Percentiles rank a stretch among this genome's conserved stretches.
Evolutionary conservation across 1,140 invertebrate species (phyloP).

Genomic region (Magallana gigas): DNA sequence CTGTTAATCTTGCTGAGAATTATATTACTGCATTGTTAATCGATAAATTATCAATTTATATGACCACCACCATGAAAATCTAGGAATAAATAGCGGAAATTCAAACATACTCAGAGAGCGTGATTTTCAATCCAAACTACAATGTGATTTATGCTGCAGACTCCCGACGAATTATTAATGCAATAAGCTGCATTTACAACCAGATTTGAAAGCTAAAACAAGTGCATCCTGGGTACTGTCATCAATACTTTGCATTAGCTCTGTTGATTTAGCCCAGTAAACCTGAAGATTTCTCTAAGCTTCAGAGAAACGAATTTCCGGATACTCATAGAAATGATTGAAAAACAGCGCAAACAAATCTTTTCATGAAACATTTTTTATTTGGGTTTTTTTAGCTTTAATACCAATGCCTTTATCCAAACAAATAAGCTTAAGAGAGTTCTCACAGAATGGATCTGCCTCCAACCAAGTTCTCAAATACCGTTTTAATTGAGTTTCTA

Average conservation of each 20-base stretch:
- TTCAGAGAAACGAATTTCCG: constrained; percentile 25
- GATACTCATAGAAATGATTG: neutral
- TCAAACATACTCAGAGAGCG: neutral
- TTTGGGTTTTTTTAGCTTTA: neutral
- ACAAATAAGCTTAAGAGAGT: neutral
- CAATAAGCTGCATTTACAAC: constrained; percentile 25
- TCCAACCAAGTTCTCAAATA: neutral
- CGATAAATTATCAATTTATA: constrained; percentile 21
- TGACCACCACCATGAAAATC: constrained; percentile 13
- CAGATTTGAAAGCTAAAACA: neutral
- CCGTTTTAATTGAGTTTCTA: neutral
- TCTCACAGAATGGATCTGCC: neutral
- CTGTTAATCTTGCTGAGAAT: constrained; percentile 27
- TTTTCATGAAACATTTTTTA: constrained; percentile 20
- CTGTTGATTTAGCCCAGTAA: constrained; percentile 23
- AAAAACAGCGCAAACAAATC: constrained; percentile 10
- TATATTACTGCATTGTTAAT: constrained; percentile 22
- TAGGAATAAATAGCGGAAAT: neutral
- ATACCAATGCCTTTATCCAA: constrained; percentile 15
- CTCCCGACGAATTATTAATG: constrained; percentile 11
- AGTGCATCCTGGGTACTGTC: constrained; percentile 21
- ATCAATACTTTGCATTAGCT: constrained; percentile 31
- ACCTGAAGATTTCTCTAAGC: neutral
- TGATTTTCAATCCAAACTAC: constrained; percentile 8
- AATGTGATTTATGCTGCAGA: neutral